phyloP scores from a whole-genome alignment of 2,113 vertebrate genomes.

The Forbesichthys agassizii region DNA sequence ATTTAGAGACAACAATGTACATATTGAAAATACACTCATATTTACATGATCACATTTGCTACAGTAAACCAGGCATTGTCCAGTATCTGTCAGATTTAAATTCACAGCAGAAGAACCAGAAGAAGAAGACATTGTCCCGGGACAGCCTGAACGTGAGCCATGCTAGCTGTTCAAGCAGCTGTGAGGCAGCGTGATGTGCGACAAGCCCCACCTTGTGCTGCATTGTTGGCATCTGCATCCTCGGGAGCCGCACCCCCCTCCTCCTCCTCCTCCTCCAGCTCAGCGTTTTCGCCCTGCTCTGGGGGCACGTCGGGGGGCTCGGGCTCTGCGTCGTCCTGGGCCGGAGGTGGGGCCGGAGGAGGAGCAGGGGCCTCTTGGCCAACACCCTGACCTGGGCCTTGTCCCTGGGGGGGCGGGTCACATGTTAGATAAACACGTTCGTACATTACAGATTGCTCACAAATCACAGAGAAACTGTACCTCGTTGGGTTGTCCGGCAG shows the following conservation, averaged over 20 bases:
- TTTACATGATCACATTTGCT: neutral
- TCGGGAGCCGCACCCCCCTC: conserved; percentile 92
- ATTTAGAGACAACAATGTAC: neutral
- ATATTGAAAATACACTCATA: neutral
- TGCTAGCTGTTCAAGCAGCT: neutral
- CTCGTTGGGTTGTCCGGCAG: conserved; percentile 88
- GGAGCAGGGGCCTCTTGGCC: conserved; percentile 75
- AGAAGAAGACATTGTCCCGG: conserved; percentile 11
- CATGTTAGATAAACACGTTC: neutral
- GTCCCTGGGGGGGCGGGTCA: conserved; percentile 40
- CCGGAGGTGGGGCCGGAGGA: conserved; percentile 81
- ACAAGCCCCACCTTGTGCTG: conserved; percentile 85
- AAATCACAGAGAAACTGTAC: conserved; percentile 59
- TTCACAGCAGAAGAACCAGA: neutral
- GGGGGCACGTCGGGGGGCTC: conserved; percentile 87
- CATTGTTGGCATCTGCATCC: conserved; percentile 91
- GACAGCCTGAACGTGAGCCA: neutral
- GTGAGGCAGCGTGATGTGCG: conserved; percentile 1
- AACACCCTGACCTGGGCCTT: conserved; percentile 81
- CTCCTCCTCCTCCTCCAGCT: conserved; percentile 93
- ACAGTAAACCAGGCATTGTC: too few species aligned
- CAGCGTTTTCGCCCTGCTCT: conserved; percentile 88
- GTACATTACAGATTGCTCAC: neutral
- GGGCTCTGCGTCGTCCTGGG: conserved; percentile 84
- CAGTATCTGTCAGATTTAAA: too few species aligned